Base-by-base conservation (phyloP, 2,888 invertebrate species). In the Drosophila maculinotata region DNA sequence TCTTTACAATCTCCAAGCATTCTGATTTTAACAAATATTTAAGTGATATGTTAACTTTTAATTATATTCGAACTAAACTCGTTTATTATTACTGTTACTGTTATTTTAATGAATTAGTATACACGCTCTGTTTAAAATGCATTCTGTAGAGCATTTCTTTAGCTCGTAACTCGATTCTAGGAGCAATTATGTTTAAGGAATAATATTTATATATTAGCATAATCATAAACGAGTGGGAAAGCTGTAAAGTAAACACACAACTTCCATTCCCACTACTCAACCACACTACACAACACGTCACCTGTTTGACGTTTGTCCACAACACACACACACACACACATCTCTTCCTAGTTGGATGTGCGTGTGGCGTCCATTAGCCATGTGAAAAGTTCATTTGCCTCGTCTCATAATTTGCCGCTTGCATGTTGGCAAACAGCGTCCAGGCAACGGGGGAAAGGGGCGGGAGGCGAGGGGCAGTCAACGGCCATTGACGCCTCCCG, bases 301-400 rank as follows among this genome's bases (percentile, higher is more conserved):
- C 80, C 80, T 81, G 80, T 78, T 80, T 70, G 64, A 64, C 63
- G 60, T 57, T 53, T 75, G 57, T 57, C 57, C 66, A 56, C 60
- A 73, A 56, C 31, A 54, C 23, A 53, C 30, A 42, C 58, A 47
- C 20, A 39, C 54, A 35, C 49, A 41, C 17, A 35, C 44, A 31
- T 33, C 31, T 38, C 12, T 30, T 31, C 44, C 25, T 39, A 58
- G 58, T 48, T 54, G 39, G 41, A 53, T 51, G 58, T 67, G 74
- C 60, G 60, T 76, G 66, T 53, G 58, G 49, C 66, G 70, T 57
- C 73, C 78, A 82, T 83, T 85, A 79, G 83, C 83, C 79, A 81
- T 82, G 79, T 83, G 76, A 80, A 84, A 79, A 87, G 87, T 88
- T 87, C 84, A 87, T 88, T 87, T 88, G 87, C 87, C 87, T 63